Conservation (phyloP, 30 jellyfish, hydroid and myxozoan species). For the Aurelia aurita complex sp. Pacific region DNA sequence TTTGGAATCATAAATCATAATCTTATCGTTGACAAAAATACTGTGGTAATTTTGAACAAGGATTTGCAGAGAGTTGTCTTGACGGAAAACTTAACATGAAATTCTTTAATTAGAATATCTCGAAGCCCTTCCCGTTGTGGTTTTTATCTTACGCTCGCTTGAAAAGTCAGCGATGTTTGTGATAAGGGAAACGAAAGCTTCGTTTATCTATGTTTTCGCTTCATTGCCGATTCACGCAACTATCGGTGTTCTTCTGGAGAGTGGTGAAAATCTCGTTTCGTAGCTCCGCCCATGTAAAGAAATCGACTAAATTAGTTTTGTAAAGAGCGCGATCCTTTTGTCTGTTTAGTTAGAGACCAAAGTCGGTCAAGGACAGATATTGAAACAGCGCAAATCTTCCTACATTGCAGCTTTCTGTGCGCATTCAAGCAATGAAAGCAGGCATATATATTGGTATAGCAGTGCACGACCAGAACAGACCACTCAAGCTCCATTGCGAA, state of each 20-base stretch:
- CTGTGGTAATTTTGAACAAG: too few relatives aligned
- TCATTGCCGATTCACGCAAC: conserved; percentile 65
- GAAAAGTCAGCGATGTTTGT: conserved; percentile 53
- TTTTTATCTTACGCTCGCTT: conserved; percentile 47
- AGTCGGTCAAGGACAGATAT: background rate
- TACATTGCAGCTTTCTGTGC: too few relatives aligned
- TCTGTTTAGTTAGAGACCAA: conserved; percentile 20
- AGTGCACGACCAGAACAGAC: too few relatives aligned
- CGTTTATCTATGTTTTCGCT: conserved; percentile 64
- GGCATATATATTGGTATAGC: too few relatives aligned
- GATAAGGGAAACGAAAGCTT: conserved; percentile 58
- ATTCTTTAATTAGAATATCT: conserved; percentile 38
- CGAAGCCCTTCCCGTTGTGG: conserved; percentile 64
- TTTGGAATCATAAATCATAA: too few relatives aligned
- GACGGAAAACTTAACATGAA: background rate
- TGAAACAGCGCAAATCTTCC: conserved; percentile 1
- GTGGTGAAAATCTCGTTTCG: conserved; percentile 35
- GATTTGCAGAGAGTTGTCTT: too few relatives aligned
- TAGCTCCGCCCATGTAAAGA: conserved; percentile 83
- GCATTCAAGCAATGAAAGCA: too few relatives aligned
- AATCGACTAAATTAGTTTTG: conserved; percentile 46
- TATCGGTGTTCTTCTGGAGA: conserved; percentile 22
- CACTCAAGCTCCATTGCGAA: too few relatives aligned
- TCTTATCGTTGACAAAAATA: too few relatives aligned
- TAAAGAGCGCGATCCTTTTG: conserved; percentile 28